Evolutionary conservation across 1,140 invertebrate species (phyloP), one percentile per base, ranked within the genome.

Genomic region (Ips typographus): DNA sequence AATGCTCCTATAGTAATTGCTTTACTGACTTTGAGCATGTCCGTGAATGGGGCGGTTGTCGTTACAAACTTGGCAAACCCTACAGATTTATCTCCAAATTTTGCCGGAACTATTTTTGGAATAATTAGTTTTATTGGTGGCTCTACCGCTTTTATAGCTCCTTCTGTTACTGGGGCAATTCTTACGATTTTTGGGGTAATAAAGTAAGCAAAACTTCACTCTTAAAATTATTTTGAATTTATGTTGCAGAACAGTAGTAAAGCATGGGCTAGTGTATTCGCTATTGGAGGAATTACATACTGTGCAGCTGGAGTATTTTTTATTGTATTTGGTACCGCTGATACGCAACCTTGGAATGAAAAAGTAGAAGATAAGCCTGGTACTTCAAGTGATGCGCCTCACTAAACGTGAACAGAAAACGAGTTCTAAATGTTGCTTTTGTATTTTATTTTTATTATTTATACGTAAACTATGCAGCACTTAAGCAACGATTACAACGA

Each of bases 41-140:
- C 90, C 1, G 85, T 92, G 8, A 93, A 94, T 71, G 94, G 94
- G 0, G 92, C 93, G 53, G 89, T 90, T 0, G 92, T 91, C 8
- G 84, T 92, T 58, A 93, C 92, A 0, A 94, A 87, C 80, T 84
- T 93, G 76, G 88, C 90, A 73, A 94, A 95, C 77, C 90, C 93
- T 65, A 88, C 95, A 79, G 91, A 94, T 80, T 81, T 94, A 47
- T 89, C 92, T 0, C 89, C 89, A 2, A 93, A 92, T 80, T 92
- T 86, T 82, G 92, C 93, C 36, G 90, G 89, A 52, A 88, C 89
- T 1, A 77, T 91, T 5, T 91, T 90, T 65, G 89, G 90, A 22
- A 87, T 91, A 49, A 88, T 90, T 65, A 92, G 91, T 71, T 89
- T 86, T n/a, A 80, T 91, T 40, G 89, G 88, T n/a, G 89, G 88